Evolutionary conservation across 2,113 vertebrate species (phyloP), one percentile per base, ranked within the genome.

Genomic region (Uria aalge): DNA sequence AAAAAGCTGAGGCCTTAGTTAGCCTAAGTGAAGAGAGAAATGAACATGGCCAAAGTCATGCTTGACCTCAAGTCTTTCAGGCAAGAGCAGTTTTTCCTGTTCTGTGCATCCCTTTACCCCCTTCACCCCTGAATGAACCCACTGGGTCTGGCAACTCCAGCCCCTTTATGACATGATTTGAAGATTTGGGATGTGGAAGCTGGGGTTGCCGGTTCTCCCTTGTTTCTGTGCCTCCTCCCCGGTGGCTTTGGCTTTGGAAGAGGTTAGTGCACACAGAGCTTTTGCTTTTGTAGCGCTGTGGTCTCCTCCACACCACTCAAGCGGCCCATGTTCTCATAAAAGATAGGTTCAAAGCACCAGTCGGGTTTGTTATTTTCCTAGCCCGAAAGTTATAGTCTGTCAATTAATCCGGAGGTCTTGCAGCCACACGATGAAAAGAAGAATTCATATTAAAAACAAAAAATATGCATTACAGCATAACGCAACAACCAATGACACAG

Each of bases 251-350:
- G 40, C 43, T 92, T 73, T 75, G 20, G 47, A 34, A 90, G 43
- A 16, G 8, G 27, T n/a, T 27, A 3, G 10, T 34, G 9, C 26
- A 26, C 0, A 0, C 0, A 16, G 14, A 5, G 3, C 2, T 83
- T 11, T 14, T n/a, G 20, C 8, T 15, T 67, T 40, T 24, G 7
- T 9, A 74, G 19, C 1, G 1, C 41, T 18, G 11, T 27, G 26
- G 32, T 29, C n/a, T 47, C 68, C 36, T 63, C 73, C 14, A 5
- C 4, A 29, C 14, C 66, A 36, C 11, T 40, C 67, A 53, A 11
- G 0, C 5, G 38, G 11, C 17, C 24, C 23, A 8, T 1, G 0
- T 50, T 40, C 19, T 45, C 15, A 2, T 12, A 6, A 32, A n/a
- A 56, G 5, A 12, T 2, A 14, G 0, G 23, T 57, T 55, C 48